Evolutionary conservation across 2,888 invertebrate genomes (phyloP), one percentile per base, ranked within the genome.

Genomic region (Epistrophe grossulariae): DNA sequence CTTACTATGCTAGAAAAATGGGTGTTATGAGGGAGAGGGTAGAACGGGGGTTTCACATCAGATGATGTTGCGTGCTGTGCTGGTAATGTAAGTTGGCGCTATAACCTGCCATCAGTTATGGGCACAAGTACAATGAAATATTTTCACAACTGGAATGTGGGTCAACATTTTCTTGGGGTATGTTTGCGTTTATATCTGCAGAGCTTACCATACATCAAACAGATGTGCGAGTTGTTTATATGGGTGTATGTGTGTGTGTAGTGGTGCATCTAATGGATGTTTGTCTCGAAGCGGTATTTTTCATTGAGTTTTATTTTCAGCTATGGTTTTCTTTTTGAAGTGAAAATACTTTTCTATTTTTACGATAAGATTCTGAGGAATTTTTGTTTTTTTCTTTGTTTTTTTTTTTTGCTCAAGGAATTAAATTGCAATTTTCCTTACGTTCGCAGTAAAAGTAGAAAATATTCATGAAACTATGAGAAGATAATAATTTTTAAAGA

Each of bases 71-170:
- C 87, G 87, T 82, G 87, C 64, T 71, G 59, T 83, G 71, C 52
- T 71, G 82, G 79, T 79, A 84, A 79, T 83, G 87, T 83, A 76
- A 87, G 71, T 79, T 87, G 83, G 83, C 79, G 79, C 82, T 83
- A 83, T 83, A 87, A 83, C 87, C 83, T 83, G 83, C 87, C 87
- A 87, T 87, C 82, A 71, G 82, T 87, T 87, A 87, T 87, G 87
- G 83, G 76, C 72, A 87, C 83, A 87, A 83, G 79, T 76, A 87
- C 83, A 87, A 83, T 87, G 87, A 87, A 87, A 87, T 87, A 87
- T 87, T 87, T 87, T 79, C 83, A 79, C 87, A 35, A 79, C 17
- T 72, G 87, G 87, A 83, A 87, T 87, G 83, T 87, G 83, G 87
- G 87, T 87, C 87, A 87, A 83, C 83, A 79, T 87, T 87, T 87